Evolutionary conservation across 2,797 vertebrate genomes (phyloP), one percentile per base, ranked within the genome.

Genomic region (Eidolon dupreanum): DNA sequence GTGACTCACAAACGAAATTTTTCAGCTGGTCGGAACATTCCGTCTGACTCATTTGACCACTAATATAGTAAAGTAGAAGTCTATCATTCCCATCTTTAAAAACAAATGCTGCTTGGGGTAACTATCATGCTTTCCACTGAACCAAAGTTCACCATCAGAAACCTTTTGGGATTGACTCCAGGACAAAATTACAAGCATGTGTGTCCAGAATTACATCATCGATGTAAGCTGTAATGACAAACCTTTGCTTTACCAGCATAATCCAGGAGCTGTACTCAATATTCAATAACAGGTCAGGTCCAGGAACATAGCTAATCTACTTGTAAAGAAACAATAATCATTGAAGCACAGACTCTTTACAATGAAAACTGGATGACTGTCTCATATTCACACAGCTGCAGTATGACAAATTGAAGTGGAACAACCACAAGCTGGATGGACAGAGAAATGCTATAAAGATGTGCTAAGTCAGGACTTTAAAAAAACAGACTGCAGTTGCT

Each of bases 1-100:
- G 41, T 97, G 94, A 97, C 79, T 96, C 96, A 97, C 19, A 95
- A 66, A 33, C 66, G 87, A 96, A 90, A 73, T 12, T 88, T 92
- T 93, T 91, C 75, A 83, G 78, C 86, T 96, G 79, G n/a, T 92
- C 65, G 78, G 93, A 97, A 94, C 83, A 93, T 90, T 97, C 74
- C 94, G 33, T 88, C 89, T 82, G 57, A 93, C 63, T 10, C 31
- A 61, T 82, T 90, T 65, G 59, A 90, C 87, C 92, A 89, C 87
- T 74, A 68, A 88, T 66, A 89, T 5, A 65, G 43, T 70, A 68
- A 96, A 53, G 31, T 85, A 81, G 36, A 17, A 71, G 36, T 38
- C 51, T 84, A 68, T 79, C 83, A 90, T 57, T 61, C 33, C 20
- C 46, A 17, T 70, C 43, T 89, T 87, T 28, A 55, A 78, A 93